Evolutionary conservation across 2,888 invertebrate species (phyloP), one percentile per base, ranked within the genome.

Genomic region (Xestia c-nigrum): DNA sequence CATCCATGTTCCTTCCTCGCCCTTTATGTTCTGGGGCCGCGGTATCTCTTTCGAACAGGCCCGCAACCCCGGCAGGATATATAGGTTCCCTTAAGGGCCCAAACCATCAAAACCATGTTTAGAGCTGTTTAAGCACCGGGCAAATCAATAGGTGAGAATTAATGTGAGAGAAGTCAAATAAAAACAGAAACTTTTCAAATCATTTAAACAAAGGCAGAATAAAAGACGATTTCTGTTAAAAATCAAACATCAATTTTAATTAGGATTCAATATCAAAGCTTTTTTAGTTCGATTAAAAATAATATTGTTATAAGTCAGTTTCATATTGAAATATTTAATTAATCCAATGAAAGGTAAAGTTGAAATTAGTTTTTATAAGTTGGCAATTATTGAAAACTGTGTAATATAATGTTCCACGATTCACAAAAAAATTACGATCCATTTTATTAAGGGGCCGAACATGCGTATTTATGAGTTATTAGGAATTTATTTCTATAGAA

Each of bases 261-360:
- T 50, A 72, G 12, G 21, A 72, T 61, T 16, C 40, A 72, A 61
- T 21, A 61, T n/a, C n/a, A n/a, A n/a, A n/a, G n/a, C n/a, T n/a
- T n/a, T n/a, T n/a, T n/a, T n/a, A n/a, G n/a, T n/a, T n/a, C n/a
- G n/a, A n/a, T n/a, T n/a, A n/a, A n/a, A n/a, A n/a, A n/a, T n/a
- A n/a, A n/a, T n/a, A n/a, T 47, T 55, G 40, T 24, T 63, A 14
- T 61, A 50, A 21, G 21, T 50, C 1, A 61, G 21, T 40, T 50
- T 40, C 14, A 10, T 14, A n/a, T 16, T 9, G 31, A 61, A 50
- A 50, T 24, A 0, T 47, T 70, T 47, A 46, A 61, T 19, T 67
- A 57, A 46, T 72, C 4, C 46, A 72, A 61, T 61, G 21, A 55
- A 43, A 57, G 10, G 16, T 38, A 38, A 46, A 46, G 55, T 46